Evolutionary conservation across 2,888 invertebrate genomes (phyloP).

Genomic region (Ceratothoa steindachneri): DNA sequence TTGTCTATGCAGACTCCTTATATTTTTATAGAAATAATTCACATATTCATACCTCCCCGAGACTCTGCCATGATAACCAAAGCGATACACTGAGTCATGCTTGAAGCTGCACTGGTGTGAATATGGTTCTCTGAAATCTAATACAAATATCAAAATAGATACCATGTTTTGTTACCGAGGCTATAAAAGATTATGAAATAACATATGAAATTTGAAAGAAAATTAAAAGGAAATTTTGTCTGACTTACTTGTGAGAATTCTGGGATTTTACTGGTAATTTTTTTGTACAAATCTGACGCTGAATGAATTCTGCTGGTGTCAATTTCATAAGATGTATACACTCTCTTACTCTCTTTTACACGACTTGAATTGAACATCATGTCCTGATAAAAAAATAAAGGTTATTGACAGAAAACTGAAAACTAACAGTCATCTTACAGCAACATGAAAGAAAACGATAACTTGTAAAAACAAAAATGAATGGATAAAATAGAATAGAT

Average conservation of each 20-base stretch:
- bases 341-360: background rate
- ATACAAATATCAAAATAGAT: background rate
- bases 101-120: slow-evolving; percentile 52
- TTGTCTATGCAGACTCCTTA: too few relatives aligned
- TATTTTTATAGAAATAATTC: too few relatives aligned
- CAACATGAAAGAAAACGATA: too few relatives aligned
- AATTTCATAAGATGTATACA: background rate
- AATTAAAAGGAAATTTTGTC: background rate
- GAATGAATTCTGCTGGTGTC: background rate
- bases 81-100: slow-evolving; percentile 48
- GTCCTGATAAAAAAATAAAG: background rate
- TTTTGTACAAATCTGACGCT: background rate
- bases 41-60: slow-evolving; percentile 50
- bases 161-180: too few relatives aligned
- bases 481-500: too few relatives aligned
- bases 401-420: too few relatives aligned
- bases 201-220: background rate
- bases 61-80: slow-evolving; percentile 50
- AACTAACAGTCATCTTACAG: too few relatives aligned
- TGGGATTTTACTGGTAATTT: background rate
- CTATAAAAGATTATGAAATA: too few relatives aligned
- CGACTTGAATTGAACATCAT: background rate
- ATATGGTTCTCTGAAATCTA: slow-evolving; percentile 55
- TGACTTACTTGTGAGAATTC: background rate
- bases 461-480: too few relatives aligned